These are phyloP conservation scores for Caerostris extrusa DNA, from an alignment of 1,140 invertebrate genomes.

Conservation along the genomic window DNA sequence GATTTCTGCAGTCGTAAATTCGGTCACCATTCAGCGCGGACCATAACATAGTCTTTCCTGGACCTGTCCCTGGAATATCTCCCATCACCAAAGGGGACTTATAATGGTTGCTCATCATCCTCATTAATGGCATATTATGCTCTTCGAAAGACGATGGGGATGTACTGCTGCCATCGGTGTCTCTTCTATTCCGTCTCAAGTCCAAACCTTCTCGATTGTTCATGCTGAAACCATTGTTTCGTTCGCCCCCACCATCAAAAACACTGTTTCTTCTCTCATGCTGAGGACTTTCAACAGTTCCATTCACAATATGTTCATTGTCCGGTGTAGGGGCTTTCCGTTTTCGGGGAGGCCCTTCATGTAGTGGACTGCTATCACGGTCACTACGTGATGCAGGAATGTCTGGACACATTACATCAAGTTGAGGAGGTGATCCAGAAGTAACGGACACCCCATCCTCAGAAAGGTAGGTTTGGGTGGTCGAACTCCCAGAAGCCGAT, in stretches of 20 bases:
- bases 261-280: constrained; percentile 68
- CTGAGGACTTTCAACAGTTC: constrained; percentile 62
- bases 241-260: constrained; percentile 64
- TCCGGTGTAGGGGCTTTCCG: constrained; percentile 16
- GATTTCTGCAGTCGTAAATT: constrained; percentile 64
- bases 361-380: constrained; percentile 36
- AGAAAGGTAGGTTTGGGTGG: constrained; percentile 30
- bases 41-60: constrained; percentile 73
- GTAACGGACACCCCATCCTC: constrained; percentile 44
- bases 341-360: neutral
- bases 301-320: constrained; percentile 41
- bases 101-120: neutral
- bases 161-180: constrained; percentile 25
- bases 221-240: neutral
- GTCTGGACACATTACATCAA: constrained; percentile 56
- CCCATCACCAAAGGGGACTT: constrained; percentile 69
- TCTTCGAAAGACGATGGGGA: constrained; percentile 56
- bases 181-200: constrained; percentile 58
- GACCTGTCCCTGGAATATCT: constrained; percentile 62
- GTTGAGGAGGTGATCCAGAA: constrained; percentile 47
- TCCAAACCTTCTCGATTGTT: constrained; percentile 53
- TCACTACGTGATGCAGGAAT: constrained; percentile 28
- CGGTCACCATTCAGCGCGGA: constrained; percentile 30
- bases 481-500: constrained; percentile 44
- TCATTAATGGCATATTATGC: neutral